phyloP scores from a whole-genome alignment of 2,888 invertebrate species.

The Amphiduros pacificus region DNA sequence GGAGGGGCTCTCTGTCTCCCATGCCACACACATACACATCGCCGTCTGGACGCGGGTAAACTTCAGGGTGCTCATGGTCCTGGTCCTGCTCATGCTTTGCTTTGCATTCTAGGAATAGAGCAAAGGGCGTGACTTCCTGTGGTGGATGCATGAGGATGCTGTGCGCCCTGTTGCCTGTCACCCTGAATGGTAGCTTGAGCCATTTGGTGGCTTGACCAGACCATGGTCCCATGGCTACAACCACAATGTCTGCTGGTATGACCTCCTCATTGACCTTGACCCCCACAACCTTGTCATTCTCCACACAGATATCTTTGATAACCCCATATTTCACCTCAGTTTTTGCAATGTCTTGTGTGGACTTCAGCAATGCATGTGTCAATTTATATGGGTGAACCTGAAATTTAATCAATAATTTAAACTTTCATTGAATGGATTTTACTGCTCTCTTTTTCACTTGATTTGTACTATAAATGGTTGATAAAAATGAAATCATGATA shows the following conservation, averaged over 20 bases:
- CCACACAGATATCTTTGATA: not conserved
- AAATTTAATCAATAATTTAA: too few species aligned
- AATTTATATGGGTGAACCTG: constrained; percentile 31
- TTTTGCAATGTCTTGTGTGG: constrained; percentile 15
- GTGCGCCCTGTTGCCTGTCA: constrained; percentile 29
- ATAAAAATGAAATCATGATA: too few species aligned
- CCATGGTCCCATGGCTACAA: constrained; percentile 38
- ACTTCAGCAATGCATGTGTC: constrained; percentile 21
- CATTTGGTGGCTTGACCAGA: constrained; percentile 27
- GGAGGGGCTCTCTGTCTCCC: constrained; percentile 25
- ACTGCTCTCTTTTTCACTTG: too few species aligned
- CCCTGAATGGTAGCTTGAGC: constrained; percentile 23
- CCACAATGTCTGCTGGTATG: constrained; percentile 28
- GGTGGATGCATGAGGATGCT: constrained; percentile 19
- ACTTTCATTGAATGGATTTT: too few species aligned
- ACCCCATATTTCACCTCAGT: constrained; percentile 12
- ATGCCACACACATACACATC: constrained; percentile 32
- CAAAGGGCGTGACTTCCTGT: constrained; percentile 20
- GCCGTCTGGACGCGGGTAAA: constrained; percentile 36
- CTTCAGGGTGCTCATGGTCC: constrained; percentile 30
- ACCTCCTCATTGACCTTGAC: constrained; percentile 24
- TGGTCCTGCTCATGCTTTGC: not conserved
- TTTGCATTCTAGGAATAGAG: constrained; percentile 27
- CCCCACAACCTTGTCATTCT: constrained; percentile 19
- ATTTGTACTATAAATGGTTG: too few species aligned